Percentiles rank a stretch among this genome's conserved stretches.
Evolutionary conservation across 2,113 vertebrate genomes (phyloP).

Genomic region (Gymnobelideus leadbeateri): DNA sequence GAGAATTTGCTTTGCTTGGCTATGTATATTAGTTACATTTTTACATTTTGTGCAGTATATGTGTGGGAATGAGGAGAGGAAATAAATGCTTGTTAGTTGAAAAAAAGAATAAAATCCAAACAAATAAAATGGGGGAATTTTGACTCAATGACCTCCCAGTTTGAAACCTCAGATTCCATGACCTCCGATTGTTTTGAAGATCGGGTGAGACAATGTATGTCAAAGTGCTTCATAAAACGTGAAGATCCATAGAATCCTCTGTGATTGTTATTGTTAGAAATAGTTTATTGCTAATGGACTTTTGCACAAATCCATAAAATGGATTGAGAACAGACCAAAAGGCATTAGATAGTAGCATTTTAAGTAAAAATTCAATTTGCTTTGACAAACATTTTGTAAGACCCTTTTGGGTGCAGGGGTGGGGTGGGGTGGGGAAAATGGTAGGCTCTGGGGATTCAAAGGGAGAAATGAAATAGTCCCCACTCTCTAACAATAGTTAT

Average conservation of each 20-base stretch:
- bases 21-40: not conserved
- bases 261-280: not conserved
- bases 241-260: not conserved
- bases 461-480: not conserved
- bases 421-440: accelerated
- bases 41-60: not conserved
- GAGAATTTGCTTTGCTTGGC: not conserved
- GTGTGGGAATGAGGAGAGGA: not conserved
- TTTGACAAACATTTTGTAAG: not conserved
- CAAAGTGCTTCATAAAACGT: not conserved
- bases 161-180: not conserved
- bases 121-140: not conserved
- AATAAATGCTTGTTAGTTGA: not conserved
- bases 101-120: not conserved
- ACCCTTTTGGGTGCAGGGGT: not conserved
- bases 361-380: not conserved
- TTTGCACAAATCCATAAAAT: not conserved
- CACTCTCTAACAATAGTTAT: not conserved
- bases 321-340: not conserved
- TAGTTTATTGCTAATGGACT: not conserved
- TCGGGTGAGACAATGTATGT: not conserved
- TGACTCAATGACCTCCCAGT: not conserved
- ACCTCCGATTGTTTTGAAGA: not conserved
- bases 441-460: not conserved
- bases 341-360: not conserved